Evolutionary conservation across 1,140 invertebrate species (phyloP).

Genomic region (Drosophila sp.): DNA sequence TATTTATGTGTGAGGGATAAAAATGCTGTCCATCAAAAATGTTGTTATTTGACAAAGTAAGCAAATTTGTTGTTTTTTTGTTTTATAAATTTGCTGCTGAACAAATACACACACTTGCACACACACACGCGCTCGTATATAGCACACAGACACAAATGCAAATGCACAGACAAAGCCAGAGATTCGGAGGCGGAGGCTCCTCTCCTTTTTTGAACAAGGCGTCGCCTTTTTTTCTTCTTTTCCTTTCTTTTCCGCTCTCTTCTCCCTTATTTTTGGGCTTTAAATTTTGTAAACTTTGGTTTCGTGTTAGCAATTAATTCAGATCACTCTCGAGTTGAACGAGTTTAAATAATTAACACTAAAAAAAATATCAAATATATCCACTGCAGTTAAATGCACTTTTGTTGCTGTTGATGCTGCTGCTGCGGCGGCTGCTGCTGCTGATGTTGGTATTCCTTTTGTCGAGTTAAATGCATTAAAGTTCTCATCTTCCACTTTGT

Average conservation of each 20-base stretch:
- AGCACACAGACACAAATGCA: conserved; percentile 42
- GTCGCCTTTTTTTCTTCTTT: conserved; percentile 44
- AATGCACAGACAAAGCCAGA: conserved; percentile 69
- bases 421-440: background rate
- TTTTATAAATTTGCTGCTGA: conserved; percentile 2
- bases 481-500: conserved; percentile 24
- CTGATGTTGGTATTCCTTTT: background rate
- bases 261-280: background rate
- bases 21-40: conserved; percentile 55
- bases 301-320: conserved; percentile 1
- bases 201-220: conserved; percentile 39
- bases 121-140: conserved; percentile 6
- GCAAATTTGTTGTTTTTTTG: conserved; percentile 32
- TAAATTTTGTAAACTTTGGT: background rate
- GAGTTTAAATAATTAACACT: conserved; percentile 3
- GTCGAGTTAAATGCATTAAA: background rate
- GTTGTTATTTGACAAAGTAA: conserved; percentile 65
- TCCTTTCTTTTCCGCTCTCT: background rate
- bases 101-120: conserved; percentile 32
- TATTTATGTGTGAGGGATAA: conserved; percentile 32
- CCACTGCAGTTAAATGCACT: conserved; percentile 68
- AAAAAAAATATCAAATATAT: conserved; percentile 29
- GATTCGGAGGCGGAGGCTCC: conserved; percentile 65
- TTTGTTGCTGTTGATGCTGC: conserved; percentile 13
- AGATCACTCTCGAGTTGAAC: background rate